phyloP scores from a whole-genome alignment of 2,797 vertebrate genomes.

The Setipinna tenuifilis region DNA sequence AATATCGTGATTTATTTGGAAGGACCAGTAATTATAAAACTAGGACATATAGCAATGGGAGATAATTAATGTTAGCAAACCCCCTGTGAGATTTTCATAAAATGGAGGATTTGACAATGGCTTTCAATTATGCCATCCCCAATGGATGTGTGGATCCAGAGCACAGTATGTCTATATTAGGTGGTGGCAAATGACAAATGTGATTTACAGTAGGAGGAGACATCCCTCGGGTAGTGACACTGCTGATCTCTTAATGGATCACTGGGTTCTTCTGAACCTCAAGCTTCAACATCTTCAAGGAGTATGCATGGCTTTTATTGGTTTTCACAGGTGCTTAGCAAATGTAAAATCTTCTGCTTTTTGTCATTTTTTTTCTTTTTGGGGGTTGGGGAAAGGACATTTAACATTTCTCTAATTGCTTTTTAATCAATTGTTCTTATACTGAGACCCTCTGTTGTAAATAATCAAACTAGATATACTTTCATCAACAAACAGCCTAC shows the following conservation, averaged over 20 bases:
- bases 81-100: slow-evolving; percentile 74
- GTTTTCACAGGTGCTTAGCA: background rate
- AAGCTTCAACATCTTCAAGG: background rate
- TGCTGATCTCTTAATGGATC: slow-evolving; percentile 16
- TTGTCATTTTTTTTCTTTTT: background rate
- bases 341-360: background rate
- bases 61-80: slow-evolving; percentile 79
- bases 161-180: slow-evolving; percentile 81
- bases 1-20: slow-evolving; percentile 79
- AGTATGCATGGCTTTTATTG: background rate
- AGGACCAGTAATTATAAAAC: slow-evolving; percentile 87
- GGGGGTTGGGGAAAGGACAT: too few relatives aligned
- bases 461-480: background rate
- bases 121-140: slow-evolving; percentile 83
- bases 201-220: slow-evolving; percentile 64
- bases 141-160: slow-evolving; percentile 71
- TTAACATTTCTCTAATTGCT: background rate
- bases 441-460: background rate
- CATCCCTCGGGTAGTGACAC: slow-evolving; percentile 43
- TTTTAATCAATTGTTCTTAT: background rate
- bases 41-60: slow-evolving; percentile 85
- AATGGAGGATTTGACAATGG: slow-evolving; percentile 78
- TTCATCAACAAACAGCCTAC: background rate
- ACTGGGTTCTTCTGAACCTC: slow-evolving; percentile 7
- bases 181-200: slow-evolving; percentile 71